Percentiles rank a stretch among this genome's conserved stretches.
These are phyloP conservation scores for Burhinus oedicnemus DNA, from an alignment of 2,113 vertebrate genomes.

Conservation along the genomic window DNA sequence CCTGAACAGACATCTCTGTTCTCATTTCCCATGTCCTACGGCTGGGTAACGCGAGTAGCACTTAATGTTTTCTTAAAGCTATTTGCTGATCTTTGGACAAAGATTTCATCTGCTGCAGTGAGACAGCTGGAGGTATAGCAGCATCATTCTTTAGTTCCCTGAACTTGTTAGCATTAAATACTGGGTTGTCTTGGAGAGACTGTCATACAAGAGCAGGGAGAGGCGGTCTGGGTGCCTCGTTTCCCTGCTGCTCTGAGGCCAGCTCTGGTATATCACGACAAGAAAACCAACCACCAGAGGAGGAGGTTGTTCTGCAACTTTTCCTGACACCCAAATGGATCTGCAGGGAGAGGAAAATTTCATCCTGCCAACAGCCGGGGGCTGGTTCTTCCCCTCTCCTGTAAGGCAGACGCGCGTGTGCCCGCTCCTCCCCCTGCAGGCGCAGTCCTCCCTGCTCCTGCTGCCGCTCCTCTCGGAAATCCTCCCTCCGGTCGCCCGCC, in stretches of 20 bases:
- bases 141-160: neutral
- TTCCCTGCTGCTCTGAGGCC: neutral
- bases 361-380: neutral
- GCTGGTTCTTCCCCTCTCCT: neutral
- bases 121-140: neutral
- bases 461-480: neutral
- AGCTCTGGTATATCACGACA: neutral
- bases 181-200: neutral
- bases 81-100: neutral
- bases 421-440: neutral
- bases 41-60: neutral
- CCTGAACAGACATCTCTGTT: rapidly evolving
- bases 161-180: neutral
- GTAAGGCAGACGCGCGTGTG: neutral
- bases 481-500: neutral
- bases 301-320: neutral
- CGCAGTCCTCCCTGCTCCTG: neutral
- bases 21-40: rapidly evolving
- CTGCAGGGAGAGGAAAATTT: neutral
- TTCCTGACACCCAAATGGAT: neutral
- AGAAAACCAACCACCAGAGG: neutral
- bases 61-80: neutral
- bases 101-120: neutral
- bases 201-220: neutral
- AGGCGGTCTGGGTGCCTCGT: neutral